Base-by-base conservation (phyloP, 2,888 invertebrate genomes). In the Cheiracanthium punctorium region DNA sequence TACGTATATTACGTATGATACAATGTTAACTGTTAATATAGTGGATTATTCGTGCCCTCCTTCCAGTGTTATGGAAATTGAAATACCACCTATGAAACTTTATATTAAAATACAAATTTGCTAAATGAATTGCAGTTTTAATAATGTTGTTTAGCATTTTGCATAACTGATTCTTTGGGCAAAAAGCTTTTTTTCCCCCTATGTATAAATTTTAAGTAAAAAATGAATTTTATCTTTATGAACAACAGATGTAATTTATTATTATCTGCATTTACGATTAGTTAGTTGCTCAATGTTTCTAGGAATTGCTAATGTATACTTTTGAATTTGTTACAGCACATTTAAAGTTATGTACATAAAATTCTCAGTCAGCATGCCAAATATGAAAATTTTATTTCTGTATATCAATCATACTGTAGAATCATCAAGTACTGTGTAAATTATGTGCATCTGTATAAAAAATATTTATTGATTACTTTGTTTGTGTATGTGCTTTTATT, bases 241-340 rank as follows among this genome's bases (percentile, higher is more conserved):
- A 12, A 32, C 17, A 67, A 30, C 24, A 14, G 8, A 69, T 69
- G 33, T 73, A 67, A 79, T 82, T 70, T 75, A 70, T 81, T 81
- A 28, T 10, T 29, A 58, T 4, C 43, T 70, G 37, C 32, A 17
- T 79, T 43, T 84, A 69, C 74, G 79, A 79, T 74, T 84, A 74
- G 84, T 79, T 79, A 84, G 84, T 84, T 84, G 84, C 84, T 72
- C 37, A 84, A 84, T 84, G 84, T 84, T 67, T 84, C 84, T 79
- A 79, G 72, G 71, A 33, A 73, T 43, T 37, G 77, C 82, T 77
- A 52, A 37, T 79, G n/a, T 79, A 12, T 20, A 79, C 67, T 32
- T 33, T 69, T 58, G 24, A 58, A 71, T 71, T 64, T 30, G 48
- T 58, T 82, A 72, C 76, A 76, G 69, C 32, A 76, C 58, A 71